A percentile compares a stretch with the other conserved stretches of the same genome.
Evolutionary conservation across 1,140 invertebrate genomes (phyloP).

Genomic region (Polypedilum vanderplanki): DNA sequence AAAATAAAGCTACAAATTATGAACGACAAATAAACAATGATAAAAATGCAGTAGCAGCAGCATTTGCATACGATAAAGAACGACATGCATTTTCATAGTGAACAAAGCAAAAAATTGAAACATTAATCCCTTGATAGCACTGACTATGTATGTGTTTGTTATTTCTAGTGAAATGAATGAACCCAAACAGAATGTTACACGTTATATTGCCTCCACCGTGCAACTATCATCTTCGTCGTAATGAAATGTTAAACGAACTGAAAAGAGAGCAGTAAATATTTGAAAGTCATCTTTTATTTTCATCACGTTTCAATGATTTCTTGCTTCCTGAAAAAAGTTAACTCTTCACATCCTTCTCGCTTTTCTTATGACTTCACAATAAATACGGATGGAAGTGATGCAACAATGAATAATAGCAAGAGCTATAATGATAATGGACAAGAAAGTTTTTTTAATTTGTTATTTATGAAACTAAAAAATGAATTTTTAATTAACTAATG

Average conservation of each 20-base stretch:
- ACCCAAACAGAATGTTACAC: neutral
- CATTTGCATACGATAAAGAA: constrained; percentile 5
- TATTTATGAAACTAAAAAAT: no score
- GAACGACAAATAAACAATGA: constrained; percentile 1
- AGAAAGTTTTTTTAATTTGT: no score
- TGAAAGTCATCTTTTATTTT: constrained; percentile 19
- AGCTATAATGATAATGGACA: no score
- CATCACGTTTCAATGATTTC: neutral
- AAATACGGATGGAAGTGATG: no score
- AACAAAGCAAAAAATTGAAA: neutral
- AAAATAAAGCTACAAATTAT: constrained; percentile 19
- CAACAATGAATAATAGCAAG: no score
- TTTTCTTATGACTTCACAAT: no score
- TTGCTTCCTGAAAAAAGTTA: neutral
- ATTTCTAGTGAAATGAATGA: neutral
- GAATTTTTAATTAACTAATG: no score
- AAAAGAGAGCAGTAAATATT: constrained; percentile 19
- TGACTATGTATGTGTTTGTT: neutral
- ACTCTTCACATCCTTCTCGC: neutral
- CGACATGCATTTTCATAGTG: neutral
- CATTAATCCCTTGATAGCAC: neutral
- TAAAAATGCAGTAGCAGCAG: constrained; percentile 1
- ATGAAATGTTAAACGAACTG: constrained; percentile 13
- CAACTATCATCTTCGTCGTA: constrained; percentile 15
- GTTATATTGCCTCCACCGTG: neutral